Percentiles rank a stretch among this genome's conserved stretches.
Conservation (phyloP, 2,888 invertebrate species). For the Heliconius erato region DNA sequence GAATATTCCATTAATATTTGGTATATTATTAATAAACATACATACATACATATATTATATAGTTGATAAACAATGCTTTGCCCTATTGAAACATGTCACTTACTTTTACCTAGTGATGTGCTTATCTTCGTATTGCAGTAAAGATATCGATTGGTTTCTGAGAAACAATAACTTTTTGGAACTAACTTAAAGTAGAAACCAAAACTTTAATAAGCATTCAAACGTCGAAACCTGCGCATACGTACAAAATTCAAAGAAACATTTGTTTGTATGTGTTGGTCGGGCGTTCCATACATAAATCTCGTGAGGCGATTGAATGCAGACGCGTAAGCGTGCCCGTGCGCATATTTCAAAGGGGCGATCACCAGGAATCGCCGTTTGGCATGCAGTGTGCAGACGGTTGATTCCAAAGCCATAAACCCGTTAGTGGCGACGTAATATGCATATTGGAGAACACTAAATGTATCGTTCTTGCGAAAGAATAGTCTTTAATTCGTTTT, state of each 20-base stretch:
- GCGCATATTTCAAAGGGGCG: conserved; percentile 84
- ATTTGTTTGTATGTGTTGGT: conserved; percentile 74
- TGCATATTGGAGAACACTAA: conserved; percentile 73
- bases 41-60: neutral
- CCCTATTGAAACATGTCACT: conserved; percentile 61
- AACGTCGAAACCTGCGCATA: conserved; percentile 37
- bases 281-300: conserved; percentile 76
- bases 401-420: conserved; percentile 81
- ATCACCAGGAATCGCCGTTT: conserved; percentile 82
- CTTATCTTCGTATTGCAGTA: conserved; percentile 43
- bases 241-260: conserved; percentile 70
- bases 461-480: conserved; percentile 44
- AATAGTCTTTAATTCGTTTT: neutral
- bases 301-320: conserved; percentile 76
- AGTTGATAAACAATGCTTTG: neutral
- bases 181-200: conserved; percentile 36
- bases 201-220: conserved; percentile 35
- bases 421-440: conserved; percentile 81
- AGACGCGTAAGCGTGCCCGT: conserved; percentile 78
- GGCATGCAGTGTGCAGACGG: conserved; percentile 85
- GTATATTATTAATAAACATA: neutral
- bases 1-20: neutral
- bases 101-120: conserved; percentile 62
- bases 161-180: conserved; percentile 55
- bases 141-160: conserved; percentile 28